Evolutionary conservation across 2,797 vertebrate genomes (phyloP).

Genomic region (Triplophysa bombifrons): DNA sequence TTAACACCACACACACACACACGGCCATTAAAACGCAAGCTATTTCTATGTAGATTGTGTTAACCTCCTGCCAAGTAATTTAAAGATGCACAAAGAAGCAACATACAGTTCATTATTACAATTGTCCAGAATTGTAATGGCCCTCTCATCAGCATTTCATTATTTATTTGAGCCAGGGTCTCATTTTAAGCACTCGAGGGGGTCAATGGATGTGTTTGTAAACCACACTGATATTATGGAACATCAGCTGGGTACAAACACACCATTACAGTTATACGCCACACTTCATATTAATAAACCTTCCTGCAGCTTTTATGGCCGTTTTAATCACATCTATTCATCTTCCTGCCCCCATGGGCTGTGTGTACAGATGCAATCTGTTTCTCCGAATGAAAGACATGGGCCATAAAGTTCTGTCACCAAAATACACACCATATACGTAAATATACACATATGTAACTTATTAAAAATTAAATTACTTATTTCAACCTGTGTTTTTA

Average conservation of each 20-base stretch:
- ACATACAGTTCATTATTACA: not conserved
- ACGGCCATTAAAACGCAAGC: not conserved
- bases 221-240: slow-evolving; percentile 40
- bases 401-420: slow-evolving; percentile 48
- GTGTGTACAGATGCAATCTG: slow-evolving; percentile 68
- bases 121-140: not conserved
- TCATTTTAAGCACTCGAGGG: not conserved
- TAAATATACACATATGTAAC: too few species aligned
- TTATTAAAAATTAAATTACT: too few species aligned
- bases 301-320: slow-evolving; percentile 68
- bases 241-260: slow-evolving; percentile 68
- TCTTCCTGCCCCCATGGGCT: slow-evolving; percentile 71
- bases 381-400: slow-evolving; percentile 57
- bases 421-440: not conserved
- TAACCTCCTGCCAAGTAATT: not conserved
- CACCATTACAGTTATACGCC: slow-evolving; percentile 70
- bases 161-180: not conserved
- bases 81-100: not conserved
- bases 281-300: slow-evolving; percentile 74
- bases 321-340: slow-evolving; percentile 78
- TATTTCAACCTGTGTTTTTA: too few species aligned
- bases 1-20: too few species aligned
- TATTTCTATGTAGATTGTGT: not conserved
- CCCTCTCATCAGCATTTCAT: not conserved
- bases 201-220: slow-evolving; percentile 4